Percentiles rank a stretch among this genome's conserved stretches.
Conservation (phyloP, 2,113 vertebrate species). For the Callipepla californica region DNA sequence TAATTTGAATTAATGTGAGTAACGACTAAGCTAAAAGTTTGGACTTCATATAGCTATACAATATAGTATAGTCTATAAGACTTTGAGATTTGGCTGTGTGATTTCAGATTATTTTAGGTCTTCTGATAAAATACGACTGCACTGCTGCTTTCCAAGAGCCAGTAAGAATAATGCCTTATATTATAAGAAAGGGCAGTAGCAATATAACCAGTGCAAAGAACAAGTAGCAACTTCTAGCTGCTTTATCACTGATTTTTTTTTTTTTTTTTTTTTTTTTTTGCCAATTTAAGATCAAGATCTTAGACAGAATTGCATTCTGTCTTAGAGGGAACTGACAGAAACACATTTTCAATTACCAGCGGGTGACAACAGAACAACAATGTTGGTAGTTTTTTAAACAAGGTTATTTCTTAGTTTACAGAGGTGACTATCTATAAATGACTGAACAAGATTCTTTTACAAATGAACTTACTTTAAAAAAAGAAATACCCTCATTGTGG, state of each 20-base stretch:
- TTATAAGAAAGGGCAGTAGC: constrained; percentile 80
- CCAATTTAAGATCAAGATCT: constrained; percentile 82
- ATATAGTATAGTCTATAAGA: neutral
- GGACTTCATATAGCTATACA: neutral
- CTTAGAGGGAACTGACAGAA: constrained; percentile 78
- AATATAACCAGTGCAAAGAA: constrained; percentile 75
- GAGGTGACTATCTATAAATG: constrained; percentile 77
- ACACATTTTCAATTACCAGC: constrained; percentile 83
- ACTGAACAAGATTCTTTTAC: constrained; percentile 66
- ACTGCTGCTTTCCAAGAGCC: constrained; percentile 61
- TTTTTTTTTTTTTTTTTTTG: constrained; percentile 68
- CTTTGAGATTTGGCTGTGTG: neutral
- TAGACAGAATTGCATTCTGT: constrained; percentile 79
- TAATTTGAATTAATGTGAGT: neutral
- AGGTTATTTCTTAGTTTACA: constrained; percentile 81
- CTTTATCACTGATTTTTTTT: constrained; percentile 71
- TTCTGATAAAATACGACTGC: constrained; percentile 19
- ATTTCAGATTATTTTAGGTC: neutral
- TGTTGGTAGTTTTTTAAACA: constrained; percentile 73
- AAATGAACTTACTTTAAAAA: constrained; percentile 70
- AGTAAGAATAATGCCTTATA: constrained; percentile 80
- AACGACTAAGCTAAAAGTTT: neutral
- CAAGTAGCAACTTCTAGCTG: constrained; percentile 74
- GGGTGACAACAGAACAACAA: constrained; percentile 77
- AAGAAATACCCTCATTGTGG: constrained; percentile 33